A percentile compares a stretch with the other conserved stretches of the same genome.
Conservation (phyloP, 2,888 invertebrate genomes). For the Neuroscelio doddi region DNA sequence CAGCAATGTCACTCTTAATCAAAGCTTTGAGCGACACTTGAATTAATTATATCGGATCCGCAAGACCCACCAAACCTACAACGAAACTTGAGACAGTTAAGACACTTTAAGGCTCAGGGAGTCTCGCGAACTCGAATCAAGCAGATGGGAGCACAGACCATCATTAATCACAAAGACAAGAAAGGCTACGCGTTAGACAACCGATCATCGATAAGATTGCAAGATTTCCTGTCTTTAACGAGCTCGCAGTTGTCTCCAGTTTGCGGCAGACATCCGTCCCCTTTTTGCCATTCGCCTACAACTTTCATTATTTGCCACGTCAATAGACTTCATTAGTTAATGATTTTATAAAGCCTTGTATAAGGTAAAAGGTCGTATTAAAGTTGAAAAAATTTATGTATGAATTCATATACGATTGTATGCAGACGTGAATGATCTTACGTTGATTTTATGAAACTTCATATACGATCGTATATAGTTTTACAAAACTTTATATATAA, state of each 20-base stretch:
- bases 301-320: slow-evolving; percentile 15
- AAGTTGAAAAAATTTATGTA: no score
- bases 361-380: no score
- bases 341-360: no score
- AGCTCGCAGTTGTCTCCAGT: slow-evolving; percentile 33
- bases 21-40: slow-evolving; percentile 22
- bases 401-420: no score
- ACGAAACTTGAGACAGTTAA: slow-evolving; percentile 33
- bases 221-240: slow-evolving; percentile 52
- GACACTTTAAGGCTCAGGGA: slow-evolving; percentile 24
- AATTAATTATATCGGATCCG: slow-evolving; percentile 31
- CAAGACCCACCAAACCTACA: slow-evolving; percentile 11
- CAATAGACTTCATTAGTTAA: not conserved
- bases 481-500: no score
- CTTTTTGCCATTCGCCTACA: slow-evolving; percentile 25
- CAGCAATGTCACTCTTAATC: slow-evolving; percentile 26
- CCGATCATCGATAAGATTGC: slow-evolving; percentile 51
- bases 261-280: slow-evolving; percentile 25
- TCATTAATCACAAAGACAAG: no score
- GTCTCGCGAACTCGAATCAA: slow-evolving; percentile 18
- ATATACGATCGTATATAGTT: no score
- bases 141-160: no score
- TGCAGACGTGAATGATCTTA: no score
- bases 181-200: slow-evolving; percentile 22
- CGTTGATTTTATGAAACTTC: no score